These are phyloP conservation scores for Sesia bembeciformis DNA, from an alignment of 2,888 invertebrate genomes.

Conservation along the genomic window DNA sequence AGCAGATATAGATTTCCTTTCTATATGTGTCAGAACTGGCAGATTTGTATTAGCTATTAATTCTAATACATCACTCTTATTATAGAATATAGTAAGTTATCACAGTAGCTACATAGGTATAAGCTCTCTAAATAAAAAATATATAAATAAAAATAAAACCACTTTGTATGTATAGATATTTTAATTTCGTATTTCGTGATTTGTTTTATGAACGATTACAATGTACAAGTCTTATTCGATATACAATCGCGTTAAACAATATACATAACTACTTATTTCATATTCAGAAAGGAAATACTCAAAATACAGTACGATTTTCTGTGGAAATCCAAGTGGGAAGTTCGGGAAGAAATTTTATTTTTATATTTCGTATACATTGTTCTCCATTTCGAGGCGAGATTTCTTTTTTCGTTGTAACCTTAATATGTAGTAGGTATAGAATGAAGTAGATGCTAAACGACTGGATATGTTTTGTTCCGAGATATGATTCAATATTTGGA, in stretches of 20 bases:
- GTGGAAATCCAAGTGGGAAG: slow-evolving; percentile 37
- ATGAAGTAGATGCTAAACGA: slow-evolving; percentile 29
- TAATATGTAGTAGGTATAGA: slow-evolving; percentile 26
- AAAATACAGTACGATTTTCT: slow-evolving; percentile 35
- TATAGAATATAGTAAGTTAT: no score
- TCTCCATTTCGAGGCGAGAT: slow-evolving; percentile 31
- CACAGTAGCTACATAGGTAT: no score
- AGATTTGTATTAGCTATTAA: no score
- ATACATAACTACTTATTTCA: slow-evolving; percentile 43
- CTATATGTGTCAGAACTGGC: no score
- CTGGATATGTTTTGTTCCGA: slow-evolving; percentile 63
- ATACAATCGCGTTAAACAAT: slow-evolving; percentile 55
- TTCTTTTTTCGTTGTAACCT: slow-evolving; percentile 44
- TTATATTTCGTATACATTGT: slow-evolving; percentile 62
- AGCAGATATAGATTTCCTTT: no score
- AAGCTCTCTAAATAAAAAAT: background rate
- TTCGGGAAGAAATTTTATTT: slow-evolving; percentile 27
- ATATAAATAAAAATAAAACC: background rate
- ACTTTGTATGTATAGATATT: slow-evolving; percentile 24
- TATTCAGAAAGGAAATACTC: slow-evolving; percentile 44
- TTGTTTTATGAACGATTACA: slow-evolving; percentile 61
- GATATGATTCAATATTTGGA: slow-evolving; percentile 51
- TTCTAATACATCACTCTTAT: no score
- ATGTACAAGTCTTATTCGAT: slow-evolving; percentile 61
- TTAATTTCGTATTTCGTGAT: slow-evolving; percentile 60